A percentile compares a stretch with the other conserved stretches of the same genome.
Evolutionary conservation across 2,888 invertebrate species (phyloP).

Genomic region (Lacanobia oleracea): DNA sequence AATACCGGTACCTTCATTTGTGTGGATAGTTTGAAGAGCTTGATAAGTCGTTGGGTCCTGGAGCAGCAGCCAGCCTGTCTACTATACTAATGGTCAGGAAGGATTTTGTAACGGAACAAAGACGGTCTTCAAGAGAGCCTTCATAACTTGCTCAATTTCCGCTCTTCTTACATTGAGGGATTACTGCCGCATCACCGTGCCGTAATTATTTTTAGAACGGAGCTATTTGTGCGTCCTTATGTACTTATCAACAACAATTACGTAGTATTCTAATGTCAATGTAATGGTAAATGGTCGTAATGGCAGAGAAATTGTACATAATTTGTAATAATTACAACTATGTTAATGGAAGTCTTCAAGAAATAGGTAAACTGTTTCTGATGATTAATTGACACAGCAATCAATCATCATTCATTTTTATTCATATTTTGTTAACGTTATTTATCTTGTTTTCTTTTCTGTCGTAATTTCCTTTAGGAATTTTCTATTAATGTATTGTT

Average conservation of each 20-base stretch:
- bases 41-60: conserved; percentile 50
- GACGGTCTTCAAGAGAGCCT: conserved; percentile 30
- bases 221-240: conserved; percentile 4
- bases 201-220: conserved; percentile 30
- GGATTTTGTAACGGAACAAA: conserved; percentile 53
- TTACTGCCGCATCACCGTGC: conserved; percentile 34
- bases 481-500: neutral
- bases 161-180: conserved; percentile 42
- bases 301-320: conserved; percentile 28
- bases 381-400: conserved; percentile 45
- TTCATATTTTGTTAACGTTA: conserved; percentile 1
- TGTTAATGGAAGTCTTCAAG: conserved; percentile 37
- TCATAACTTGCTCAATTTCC: conserved; percentile 57
- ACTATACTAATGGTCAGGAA: conserved; percentile 46
- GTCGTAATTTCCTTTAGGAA: neutral
- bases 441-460: conserved; percentile 16
- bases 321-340: conserved; percentile 40
- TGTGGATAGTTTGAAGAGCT: conserved; percentile 40
- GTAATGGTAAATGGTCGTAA: conserved; percentile 33
- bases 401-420: conserved; percentile 29
- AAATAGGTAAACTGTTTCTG: conserved; percentile 23
- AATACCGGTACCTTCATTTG: conserved; percentile 31
- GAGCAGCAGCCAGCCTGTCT: conserved; percentile 35
- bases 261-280: conserved; percentile 18
- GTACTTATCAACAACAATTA: conserved; percentile 9